Conservation (phyloP, 1,140 invertebrate species). For the Drosophila lacertosa region DNA sequence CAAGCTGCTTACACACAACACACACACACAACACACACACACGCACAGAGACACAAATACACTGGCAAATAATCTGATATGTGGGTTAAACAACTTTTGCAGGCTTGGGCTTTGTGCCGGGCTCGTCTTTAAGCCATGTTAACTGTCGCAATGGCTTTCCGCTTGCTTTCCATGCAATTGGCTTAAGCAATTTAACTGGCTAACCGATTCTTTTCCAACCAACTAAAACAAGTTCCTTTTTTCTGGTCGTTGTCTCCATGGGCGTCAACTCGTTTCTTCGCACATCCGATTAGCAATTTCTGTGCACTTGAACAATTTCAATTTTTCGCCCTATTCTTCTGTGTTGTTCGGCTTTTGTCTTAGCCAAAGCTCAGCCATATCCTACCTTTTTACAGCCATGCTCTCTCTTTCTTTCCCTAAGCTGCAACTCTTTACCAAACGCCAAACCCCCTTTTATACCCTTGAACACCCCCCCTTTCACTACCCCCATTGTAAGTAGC, state of each 20-base stretch:
- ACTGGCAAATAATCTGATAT: conserved; percentile 37
- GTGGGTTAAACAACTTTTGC: conserved; percentile 24
- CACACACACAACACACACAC: background rate
- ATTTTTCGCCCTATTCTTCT: conserved; percentile 28
- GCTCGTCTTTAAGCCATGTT: conserved; percentile 46
- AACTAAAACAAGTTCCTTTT: background rate
- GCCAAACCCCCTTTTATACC: conserved; percentile 17
- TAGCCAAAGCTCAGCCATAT: conserved; percentile 53
- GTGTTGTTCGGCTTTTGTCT: conserved; percentile 42
- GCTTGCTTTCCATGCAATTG: conserved; percentile 74
- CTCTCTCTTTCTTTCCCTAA: too few species aligned
- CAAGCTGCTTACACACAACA: conserved; percentile 30
- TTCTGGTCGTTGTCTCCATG: conserved; percentile 19
- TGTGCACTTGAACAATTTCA: conserved; percentile 78
- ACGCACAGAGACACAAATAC: background rate
- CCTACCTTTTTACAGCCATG: conserved; percentile 36
- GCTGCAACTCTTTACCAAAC: conserved; percentile 46
- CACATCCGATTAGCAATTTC: conserved; percentile 78
- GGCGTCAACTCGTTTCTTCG: conserved; percentile 38
- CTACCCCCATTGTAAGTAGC: conserved; percentile 23
- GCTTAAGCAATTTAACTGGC: conserved; percentile 67
- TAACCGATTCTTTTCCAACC: background rate
- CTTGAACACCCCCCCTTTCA: background rate
- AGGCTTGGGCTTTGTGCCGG: conserved; percentile 6
- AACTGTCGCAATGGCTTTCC: conserved; percentile 46